Base-by-base conservation (phyloP, 2,797 vertebrate species). In the Cuniculus paca region DNA sequence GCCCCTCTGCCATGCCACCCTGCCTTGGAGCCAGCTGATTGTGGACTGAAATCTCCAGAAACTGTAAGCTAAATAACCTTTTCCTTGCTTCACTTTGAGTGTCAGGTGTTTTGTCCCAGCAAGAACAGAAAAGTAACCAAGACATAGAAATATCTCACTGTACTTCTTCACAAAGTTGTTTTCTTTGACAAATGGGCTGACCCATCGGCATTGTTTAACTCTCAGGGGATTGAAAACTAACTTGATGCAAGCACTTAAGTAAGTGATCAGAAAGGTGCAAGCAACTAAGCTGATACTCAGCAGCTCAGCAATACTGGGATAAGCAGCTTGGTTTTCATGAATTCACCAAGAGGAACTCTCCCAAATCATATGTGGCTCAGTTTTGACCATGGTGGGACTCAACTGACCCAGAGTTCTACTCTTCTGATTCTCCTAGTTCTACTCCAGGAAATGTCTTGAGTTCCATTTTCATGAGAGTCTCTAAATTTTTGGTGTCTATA, bases 271-370 rank as follows among this genome's bases (percentile, higher is more conserved):
- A 82, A 68, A 90, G 34, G 10, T 14, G 0, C 45, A 24, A 16
- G 72, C 26, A 63, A 12, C 22, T 28, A 10, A 65, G n/a, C 1
- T 10, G 60, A 77, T 24, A 22, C 4, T 28, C 28, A 52, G 28
- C 14, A 19, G 13, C 6, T 50, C 45, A 34, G 50, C 12, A 19
- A 2, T 28, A 3, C 2, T n/a, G 22, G 9, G 54, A 4, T 36
- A 4, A 5, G 34, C 77, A 20, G 0, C 16, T 24, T 63, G 52
- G 17, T 31, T 19, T 90, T 58, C 2, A 3, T 48, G 19, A 45
- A 20, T n/a, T 24, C 9, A 48, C 34, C 0, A 0, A 11, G 1
- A 10, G 12, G 16, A 63, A 34, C 13, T 6, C 19, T 9, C 20
- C 34, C 11, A 20, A 14, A 1, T 12, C 81, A 0, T 22, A 2